Evolutionary conservation across 2,113 vertebrate species (phyloP).

Genomic region (Chroicocephalus ridibundus): DNA sequence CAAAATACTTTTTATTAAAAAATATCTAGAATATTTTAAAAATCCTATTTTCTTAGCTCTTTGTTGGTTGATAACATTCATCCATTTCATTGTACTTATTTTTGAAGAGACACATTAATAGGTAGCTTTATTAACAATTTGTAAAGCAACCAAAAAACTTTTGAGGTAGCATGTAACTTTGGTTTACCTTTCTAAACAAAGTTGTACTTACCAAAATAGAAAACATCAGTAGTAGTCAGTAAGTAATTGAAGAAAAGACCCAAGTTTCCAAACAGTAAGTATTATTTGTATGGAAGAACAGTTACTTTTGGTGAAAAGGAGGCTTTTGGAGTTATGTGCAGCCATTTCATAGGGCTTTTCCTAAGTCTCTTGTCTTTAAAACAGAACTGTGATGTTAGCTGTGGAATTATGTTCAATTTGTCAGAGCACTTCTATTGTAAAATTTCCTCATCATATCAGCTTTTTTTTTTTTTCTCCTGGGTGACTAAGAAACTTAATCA

Average conservation of each 20-base stretch:
- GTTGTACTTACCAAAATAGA: neutral
- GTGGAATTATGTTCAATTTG: neutral
- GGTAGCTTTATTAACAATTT: neutral
- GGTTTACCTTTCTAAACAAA: neutral
- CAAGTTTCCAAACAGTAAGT: neutral
- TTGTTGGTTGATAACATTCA: neutral
- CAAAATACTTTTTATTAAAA: neutral
- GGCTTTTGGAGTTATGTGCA: neutral
- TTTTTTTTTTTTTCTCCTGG: neutral
- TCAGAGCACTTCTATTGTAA: neutral
- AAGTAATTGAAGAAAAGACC: neutral
- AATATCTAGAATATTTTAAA: neutral
- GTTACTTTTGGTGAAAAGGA: neutral
- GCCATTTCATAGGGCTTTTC: neutral
- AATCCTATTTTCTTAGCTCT: neutral
- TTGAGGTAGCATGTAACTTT: neutral
- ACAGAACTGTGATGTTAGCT: neutral
- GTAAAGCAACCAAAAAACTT: neutral
- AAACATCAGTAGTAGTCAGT: neutral
- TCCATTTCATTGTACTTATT: neutral
- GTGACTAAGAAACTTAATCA: neutral
- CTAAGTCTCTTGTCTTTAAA: neutral
- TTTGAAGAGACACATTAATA: neutral
- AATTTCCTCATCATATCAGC: neutral
- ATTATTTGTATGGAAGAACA: neutral